Conservation (phyloP, 1,140 invertebrate species). For the Zaprionus vittiger region DNA sequence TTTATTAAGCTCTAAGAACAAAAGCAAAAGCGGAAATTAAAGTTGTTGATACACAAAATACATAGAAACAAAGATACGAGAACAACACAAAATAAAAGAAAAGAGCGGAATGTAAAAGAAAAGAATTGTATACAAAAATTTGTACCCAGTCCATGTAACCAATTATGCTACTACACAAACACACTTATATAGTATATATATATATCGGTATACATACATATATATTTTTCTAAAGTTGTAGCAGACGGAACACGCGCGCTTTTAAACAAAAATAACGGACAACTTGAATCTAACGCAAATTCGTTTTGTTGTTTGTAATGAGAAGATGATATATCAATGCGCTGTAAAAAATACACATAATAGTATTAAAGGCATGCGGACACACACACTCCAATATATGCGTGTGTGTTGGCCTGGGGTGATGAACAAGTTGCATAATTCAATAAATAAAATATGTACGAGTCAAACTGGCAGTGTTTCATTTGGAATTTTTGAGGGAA, state of each 20-base stretch:
- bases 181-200: conserved; percentile 35
- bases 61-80: conserved; percentile 11
- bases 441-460: conserved; percentile 73
- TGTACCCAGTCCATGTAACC: conserved; percentile 81
- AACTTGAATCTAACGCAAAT: conserved; percentile 27
- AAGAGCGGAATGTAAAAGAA: conserved; percentile 14
- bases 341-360: conserved; percentile 78
- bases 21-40: conserved; percentile 13
- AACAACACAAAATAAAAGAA: conserved; percentile 5
- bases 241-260: conserved; percentile 52
- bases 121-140: conserved; percentile 78
- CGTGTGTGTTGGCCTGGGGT: conserved; percentile 53
- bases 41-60: conserved; percentile 51
- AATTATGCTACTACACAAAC: conserved; percentile 67
- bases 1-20: conserved; percentile 63
- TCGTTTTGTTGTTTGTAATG: conserved; percentile 54
- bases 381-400: conserved; percentile 43
- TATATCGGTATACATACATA: conserved; percentile 67
- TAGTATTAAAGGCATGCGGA: conserved; percentile 63
- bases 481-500: neutral
- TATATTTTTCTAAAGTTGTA: conserved; percentile 76
- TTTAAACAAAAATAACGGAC: conserved; percentile 43
- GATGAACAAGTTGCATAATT: conserved; percentile 74
- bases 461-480: conserved; percentile 19
- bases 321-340: conserved; percentile 70